Base-by-base conservation (phyloP, 2,797 vertebrate genomes). In the Lutjanus argentimaculatus region DNA sequence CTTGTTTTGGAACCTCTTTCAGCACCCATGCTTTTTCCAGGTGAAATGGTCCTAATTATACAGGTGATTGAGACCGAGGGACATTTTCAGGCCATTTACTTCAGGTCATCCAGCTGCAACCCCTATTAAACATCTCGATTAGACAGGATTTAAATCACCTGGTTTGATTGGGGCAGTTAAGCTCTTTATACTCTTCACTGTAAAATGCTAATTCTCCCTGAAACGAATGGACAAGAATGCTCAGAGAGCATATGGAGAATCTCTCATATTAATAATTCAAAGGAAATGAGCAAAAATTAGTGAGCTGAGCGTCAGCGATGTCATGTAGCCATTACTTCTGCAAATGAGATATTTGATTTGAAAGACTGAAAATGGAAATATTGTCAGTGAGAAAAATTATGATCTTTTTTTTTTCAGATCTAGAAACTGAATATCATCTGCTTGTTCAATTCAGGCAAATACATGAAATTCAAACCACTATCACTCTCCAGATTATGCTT, bases 211-310 rank as follows among this genome's bases (percentile, higher is more conserved):
- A 97, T 97, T 96, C 95, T 96, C 95, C 91, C 94, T 85, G 88
- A 96, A 97, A 97, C 95, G 96, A 97, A 97, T 97, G 95, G 96
- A 96, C 93, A 93, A 84, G 94, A 95, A 96, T 96, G 94, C 95
- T 96, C 95, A 91, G 96, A 95, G 95, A 97, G 96, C 97, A 97
- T 97, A 97, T 97, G 97, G 96, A 95, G 95, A 96, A 96, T 97
- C 96, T 98, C 94, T 96, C 95, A 91, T 95, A 96, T 97, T 96
- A 97, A 97, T 98, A 98, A 98, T 98, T 97, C 95, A 98, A 96
- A 94, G 95, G 96, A 97, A 97, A 97, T 95, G 96, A 97, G 97
- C 96, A 97, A 96, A 97, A 97, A 97, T 97, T 96, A 97, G 96
- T 97, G 96, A 96, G 95, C 95, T 92, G 95, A 95, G 96, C 75